Base-by-base conservation (phyloP, 2,113 vertebrate species). In the Chaetodon auriga region DNA sequence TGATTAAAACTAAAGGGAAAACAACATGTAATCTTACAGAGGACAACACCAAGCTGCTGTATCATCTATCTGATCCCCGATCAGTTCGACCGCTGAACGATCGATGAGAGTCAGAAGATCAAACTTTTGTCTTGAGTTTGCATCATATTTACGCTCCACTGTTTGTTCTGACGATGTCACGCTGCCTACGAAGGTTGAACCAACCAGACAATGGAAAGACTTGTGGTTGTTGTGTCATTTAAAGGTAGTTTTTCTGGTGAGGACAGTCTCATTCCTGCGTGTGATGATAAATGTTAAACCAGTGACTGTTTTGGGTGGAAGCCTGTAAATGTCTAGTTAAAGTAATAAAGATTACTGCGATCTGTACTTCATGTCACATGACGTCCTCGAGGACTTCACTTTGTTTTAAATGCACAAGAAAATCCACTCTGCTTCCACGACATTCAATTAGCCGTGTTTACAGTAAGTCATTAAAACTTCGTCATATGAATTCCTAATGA, bases 381-480 rank as follows among this genome's bases (percentile, higher is more conserved):
- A 79, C 8, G 54, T 57, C n/a, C 13, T 7, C 7, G 1, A 3
- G 14, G 14, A 5, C 25, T 48, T 68, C 30, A 61, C 11, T 41
- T 38, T 8, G n/a, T 21, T 58, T 60, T 55, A 36, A 23, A 36
- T 16, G 23, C 53, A 61, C 18, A 7, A 1, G 38, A 16, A 35
- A 58, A 46, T 30, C 18, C 21, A 48, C 46, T 30, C 23, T 21
- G 3, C 53, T 15, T 41, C 25, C 16, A 10, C 19, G 2, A 73
- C 25, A 12, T 25, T 62, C 7, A 38, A 6, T 51, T 35, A 43
- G 5, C 5, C 13, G 2, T 19, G 57, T 57, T 48, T 35, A 63
- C 58, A 74, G 45, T 13, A 43, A 35, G 55, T 46, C 75, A 82
- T 62, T 75, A 63, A 72, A 82, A 57, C 51, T 62, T 68, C 0